Evolutionary conservation across 2,797 vertebrate species (phyloP).

Genomic region (Silurus aristotelis): DNA sequence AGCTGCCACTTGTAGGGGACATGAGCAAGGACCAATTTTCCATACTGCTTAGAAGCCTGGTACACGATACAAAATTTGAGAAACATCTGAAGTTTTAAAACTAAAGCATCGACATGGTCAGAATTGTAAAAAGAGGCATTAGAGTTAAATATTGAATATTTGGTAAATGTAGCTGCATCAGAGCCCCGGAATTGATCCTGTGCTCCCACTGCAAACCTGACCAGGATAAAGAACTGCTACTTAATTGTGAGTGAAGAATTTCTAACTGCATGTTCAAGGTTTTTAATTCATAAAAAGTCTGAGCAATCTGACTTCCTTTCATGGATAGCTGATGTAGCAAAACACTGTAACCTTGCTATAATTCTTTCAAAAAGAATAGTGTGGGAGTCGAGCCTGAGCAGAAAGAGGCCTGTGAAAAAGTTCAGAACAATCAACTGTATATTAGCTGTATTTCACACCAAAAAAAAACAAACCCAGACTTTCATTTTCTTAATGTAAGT

Average conservation of each 20-base stretch:
- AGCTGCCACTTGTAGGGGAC: no score
- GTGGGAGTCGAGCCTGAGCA: slow-evolving; percentile 22
- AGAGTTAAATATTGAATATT: not conserved
- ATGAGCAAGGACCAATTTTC: no score
- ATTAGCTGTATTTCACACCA: not conserved
- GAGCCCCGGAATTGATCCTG: not conserved
- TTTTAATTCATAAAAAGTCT: not conserved
- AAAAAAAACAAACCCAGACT: not conserved
- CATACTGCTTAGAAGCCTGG: not conserved
- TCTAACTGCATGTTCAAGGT: not conserved
- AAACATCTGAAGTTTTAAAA: not conserved
- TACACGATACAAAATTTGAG: not conserved
- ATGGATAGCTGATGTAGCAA: not conserved
- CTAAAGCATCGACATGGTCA: not conserved
- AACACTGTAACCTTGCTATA: slow-evolving; percentile 32
- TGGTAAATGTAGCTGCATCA: not conserved
- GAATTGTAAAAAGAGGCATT: not conserved
- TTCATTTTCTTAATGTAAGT: slow-evolving; percentile 4
- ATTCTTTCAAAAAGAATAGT: slow-evolving; percentile 49
- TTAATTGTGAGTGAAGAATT: not conserved
- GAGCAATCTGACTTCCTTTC: not conserved
- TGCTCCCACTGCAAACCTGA: not conserved
- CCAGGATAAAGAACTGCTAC: not conserved
- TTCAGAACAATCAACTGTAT: not conserved
- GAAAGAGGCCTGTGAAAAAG: not conserved